Conservation (phyloP, 2,797 vertebrate genomes). For the Oreortyx pictus region DNA sequence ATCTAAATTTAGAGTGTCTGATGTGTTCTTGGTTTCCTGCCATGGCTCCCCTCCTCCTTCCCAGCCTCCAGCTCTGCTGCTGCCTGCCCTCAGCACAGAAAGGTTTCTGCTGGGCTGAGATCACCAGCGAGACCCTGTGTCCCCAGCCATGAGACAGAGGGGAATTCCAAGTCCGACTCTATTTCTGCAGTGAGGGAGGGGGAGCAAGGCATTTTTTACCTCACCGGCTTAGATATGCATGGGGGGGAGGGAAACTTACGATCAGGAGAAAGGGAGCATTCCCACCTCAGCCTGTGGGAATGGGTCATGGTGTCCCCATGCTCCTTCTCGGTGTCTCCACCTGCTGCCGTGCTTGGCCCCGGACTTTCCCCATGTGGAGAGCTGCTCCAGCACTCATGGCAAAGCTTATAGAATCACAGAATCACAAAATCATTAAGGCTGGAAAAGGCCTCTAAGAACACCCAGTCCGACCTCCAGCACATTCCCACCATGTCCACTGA, state of each 20-base stretch:
- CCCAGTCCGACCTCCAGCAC: no score
- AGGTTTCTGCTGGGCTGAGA: slow-evolving; percentile 74
- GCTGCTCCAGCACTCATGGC: background rate
- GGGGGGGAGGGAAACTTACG: slow-evolving; percentile 9
- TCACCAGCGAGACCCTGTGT: slow-evolving; percentile 75
- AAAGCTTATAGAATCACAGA: background rate
- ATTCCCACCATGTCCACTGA: no score
- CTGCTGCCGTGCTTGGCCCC: background rate
- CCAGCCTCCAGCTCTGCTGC: slow-evolving; percentile 29
- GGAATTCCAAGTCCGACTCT: slow-evolving; percentile 76
- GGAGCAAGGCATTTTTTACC: background rate
- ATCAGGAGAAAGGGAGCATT: slow-evolving; percentile 5
- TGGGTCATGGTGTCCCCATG: background rate
- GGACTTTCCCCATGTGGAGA: background rate
- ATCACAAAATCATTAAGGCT: no score
- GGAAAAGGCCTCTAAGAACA: no score
- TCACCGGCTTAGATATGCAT: background rate
- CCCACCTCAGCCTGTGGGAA: background rate
- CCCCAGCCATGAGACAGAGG: slow-evolving; percentile 71
- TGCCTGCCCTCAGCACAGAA: slow-evolving; percentile 56
- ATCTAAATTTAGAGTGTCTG: slow-evolving; percentile 83
- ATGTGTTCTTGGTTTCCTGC: slow-evolving; percentile 81
- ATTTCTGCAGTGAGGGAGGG: slow-evolving; percentile 35
- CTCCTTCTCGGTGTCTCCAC: background rate
- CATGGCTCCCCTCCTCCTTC: slow-evolving; percentile 74